A percentile compares a stretch with the other conserved stretches of the same genome.
Evolutionary conservation across 2,888 invertebrate species (phyloP).

Genomic region (Bombylius major): DNA sequence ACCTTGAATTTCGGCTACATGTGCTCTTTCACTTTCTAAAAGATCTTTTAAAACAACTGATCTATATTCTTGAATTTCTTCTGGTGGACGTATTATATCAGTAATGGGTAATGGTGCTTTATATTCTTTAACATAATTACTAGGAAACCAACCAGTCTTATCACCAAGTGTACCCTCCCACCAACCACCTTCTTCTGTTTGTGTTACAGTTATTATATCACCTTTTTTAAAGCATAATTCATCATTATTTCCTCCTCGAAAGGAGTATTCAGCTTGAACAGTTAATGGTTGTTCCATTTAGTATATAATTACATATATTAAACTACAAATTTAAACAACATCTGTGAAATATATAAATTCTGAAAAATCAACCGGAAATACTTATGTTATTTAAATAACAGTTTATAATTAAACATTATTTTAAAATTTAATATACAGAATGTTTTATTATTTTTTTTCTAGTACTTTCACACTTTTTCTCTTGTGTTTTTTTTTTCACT

Average conservation of each 20-base stretch:
- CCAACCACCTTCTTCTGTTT: conserved; percentile 94
- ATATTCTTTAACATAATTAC: conserved; percentile 89
- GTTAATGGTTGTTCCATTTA: conserved; percentile 39
- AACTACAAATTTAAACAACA: too few relatives aligned
- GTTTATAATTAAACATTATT: too few relatives aligned
- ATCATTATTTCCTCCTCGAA: conserved; percentile 94
- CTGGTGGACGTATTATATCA: conserved; percentile 50
- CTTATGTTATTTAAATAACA: too few relatives aligned
- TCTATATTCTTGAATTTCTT: conserved; percentile 64
- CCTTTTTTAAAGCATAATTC: conserved; percentile 94
- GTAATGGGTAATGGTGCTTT: conserved; percentile 46
- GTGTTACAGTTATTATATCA: conserved; percentile 92
- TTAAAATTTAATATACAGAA: too few relatives aligned
- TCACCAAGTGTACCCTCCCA: conserved; percentile 97
- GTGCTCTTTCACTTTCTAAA: conserved; percentile 82
- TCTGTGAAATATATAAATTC: too few relatives aligned
- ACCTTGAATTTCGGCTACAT: conserved; percentile 79
- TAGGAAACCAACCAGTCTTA: conserved; percentile 97
- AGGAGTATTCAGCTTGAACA: conserved; percentile 85
- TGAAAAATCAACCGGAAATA: too few relatives aligned
- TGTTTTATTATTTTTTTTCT: too few relatives aligned
- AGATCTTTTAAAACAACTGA: conserved; percentile 80
- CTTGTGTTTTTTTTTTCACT: too few relatives aligned
- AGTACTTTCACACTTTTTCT: too few relatives aligned
- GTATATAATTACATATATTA: neutral